A percentile compares a stretch with the other conserved stretches of the same genome.
phyloP scores from a whole-genome alignment of 1,140 invertebrate genomes.

The Anadara kagoshimensis region DNA sequence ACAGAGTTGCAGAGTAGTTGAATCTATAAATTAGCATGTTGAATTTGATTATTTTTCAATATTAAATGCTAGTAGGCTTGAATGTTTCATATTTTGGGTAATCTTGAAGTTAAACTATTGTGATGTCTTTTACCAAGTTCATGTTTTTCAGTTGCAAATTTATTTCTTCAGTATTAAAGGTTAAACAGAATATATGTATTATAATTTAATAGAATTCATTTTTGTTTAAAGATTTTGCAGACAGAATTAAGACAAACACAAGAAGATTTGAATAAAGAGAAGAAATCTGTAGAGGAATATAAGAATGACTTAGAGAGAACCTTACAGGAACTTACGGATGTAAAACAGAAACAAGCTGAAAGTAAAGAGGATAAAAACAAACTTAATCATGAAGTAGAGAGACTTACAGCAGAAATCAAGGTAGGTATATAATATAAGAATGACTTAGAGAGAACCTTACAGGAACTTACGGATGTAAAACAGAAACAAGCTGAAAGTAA shows the following conservation, averaged over 20 bases:
- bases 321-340: conserved; percentile 72
- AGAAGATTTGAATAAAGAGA: conserved; percentile 73
- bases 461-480: conserved; percentile 74
- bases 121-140: no score
- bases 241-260: conserved; percentile 76
- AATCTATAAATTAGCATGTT: no score
- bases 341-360: conserved; percentile 73
- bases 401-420: conserved; percentile 48
- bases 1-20: no score
- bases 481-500: conserved; percentile 71
- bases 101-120: no score
- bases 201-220: no score
- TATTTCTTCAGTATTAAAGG: no score
- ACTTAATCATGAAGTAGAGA: conserved; percentile 49
- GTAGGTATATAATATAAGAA: conserved; percentile 48
- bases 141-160: no score
- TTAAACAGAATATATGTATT: no score
- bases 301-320: conserved; percentile 65
- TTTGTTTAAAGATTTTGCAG: conserved; percentile 76
- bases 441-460: conserved; percentile 69
- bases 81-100: no score
- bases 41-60: no score
- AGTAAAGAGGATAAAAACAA: conserved; percentile 71
- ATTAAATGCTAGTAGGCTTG: not conserved
- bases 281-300: conserved; percentile 38